Percentiles rank a stretch among this genome's conserved stretches.
phyloP scores from a whole-genome alignment of 2,113 vertebrate species.

The Nothobranchius furzeri region DNA sequence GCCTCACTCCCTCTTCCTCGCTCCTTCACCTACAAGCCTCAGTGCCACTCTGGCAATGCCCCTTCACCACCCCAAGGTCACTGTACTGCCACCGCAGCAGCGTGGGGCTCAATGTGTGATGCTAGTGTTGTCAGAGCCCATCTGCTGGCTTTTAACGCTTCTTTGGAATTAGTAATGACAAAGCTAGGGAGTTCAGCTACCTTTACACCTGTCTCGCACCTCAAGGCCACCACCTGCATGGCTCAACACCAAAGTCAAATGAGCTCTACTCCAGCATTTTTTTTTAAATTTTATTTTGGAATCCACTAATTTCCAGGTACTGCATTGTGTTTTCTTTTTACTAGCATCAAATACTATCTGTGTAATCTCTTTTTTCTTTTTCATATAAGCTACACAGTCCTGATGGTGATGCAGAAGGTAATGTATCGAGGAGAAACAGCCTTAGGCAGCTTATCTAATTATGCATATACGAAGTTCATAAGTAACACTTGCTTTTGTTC shows the following conservation, averaged over 20 bases:
- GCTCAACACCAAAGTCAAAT: background rate
- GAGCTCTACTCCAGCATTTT: slow-evolving; percentile 3
- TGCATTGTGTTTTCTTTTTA: background rate
- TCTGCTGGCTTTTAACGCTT: slow-evolving; percentile 73
- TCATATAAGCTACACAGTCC: background rate
- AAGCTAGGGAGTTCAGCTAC: slow-evolving; percentile 52
- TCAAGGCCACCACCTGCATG: slow-evolving; percentile 38
- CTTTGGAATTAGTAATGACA: slow-evolving; percentile 67
- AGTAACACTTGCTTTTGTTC: slow-evolving; percentile 64
- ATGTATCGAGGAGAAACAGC: background rate
- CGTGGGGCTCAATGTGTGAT: slow-evolving; percentile 55
- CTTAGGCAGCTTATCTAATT: slow-evolving; percentile 67
- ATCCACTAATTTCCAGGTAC: background rate
- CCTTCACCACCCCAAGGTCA: slow-evolving; percentile 72
- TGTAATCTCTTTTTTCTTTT: background rate
- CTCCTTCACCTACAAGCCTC: slow-evolving; percentile 27
- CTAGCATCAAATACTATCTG: background rate
- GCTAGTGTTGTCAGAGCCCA: slow-evolving; percentile 76
- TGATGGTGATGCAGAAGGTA: slow-evolving; percentile 6
- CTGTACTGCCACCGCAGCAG: slow-evolving; percentile 58
- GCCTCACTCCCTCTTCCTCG: slow-evolving; percentile 25
- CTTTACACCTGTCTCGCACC: slow-evolving; percentile 32
- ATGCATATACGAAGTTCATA: slow-evolving; percentile 71
- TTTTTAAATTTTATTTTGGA: background rate
- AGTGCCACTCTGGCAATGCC: slow-evolving; percentile 47